A percentile compares a stretch with the other conserved stretches of the same genome.
phyloP scores from a whole-genome alignment of 2,113 vertebrate genomes.

The Okapia johnstoni region DNA sequence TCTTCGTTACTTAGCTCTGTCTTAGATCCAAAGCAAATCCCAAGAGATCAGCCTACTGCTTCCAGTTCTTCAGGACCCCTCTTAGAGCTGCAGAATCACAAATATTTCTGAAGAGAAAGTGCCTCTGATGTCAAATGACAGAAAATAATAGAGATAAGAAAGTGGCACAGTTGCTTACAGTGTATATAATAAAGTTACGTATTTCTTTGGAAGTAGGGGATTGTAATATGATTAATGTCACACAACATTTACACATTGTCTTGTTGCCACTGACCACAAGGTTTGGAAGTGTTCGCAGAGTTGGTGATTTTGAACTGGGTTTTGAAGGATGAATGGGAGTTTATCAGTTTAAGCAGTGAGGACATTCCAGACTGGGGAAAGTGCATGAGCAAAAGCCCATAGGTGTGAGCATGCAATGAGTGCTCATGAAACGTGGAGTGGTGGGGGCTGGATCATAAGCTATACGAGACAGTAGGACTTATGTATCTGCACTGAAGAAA shows the following conservation, averaged over 20 bases:
- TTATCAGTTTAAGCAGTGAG: background rate
- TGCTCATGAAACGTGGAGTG: background rate
- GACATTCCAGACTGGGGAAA: background rate
- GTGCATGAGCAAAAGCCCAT: background rate
- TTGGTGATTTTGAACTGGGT: background rate
- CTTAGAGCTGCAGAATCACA: background rate
- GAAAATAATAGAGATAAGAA: background rate
- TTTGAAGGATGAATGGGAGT: background rate
- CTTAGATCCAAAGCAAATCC: background rate
- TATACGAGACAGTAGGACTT: background rate
- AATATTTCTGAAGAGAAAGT: background rate
- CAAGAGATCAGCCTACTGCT: background rate
- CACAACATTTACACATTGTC: background rate
- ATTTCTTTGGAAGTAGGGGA: background rate
- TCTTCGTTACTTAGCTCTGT: background rate
- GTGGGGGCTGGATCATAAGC: background rate
- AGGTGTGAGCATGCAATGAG: background rate
- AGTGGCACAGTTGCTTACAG: background rate
- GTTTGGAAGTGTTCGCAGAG: background rate
- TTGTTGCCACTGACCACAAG: background rate
- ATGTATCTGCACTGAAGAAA: background rate
- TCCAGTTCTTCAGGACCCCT: background rate
- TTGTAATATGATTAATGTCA: background rate
- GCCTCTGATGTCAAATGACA: background rate
- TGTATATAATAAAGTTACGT: background rate